Evolutionary conservation across 2,113 vertebrate genomes (phyloP).

Genomic region (Burhinus bistriatus): DNA sequence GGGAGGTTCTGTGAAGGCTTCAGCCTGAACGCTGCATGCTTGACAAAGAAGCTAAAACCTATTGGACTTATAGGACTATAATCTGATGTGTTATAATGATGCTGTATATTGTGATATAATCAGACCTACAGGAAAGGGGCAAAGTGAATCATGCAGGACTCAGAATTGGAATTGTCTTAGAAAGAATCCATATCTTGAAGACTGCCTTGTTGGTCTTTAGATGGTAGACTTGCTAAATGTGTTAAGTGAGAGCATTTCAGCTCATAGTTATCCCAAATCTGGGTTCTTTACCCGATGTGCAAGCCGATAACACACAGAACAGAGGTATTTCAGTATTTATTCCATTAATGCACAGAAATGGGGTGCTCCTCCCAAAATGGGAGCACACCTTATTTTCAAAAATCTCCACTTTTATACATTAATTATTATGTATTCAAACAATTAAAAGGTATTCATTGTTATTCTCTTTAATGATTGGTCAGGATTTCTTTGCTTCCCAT

Average conservation of each 20-base stretch:
- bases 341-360: no score
- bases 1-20: not conserved
- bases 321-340: no score
- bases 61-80: not conserved
- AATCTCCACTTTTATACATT: no score
- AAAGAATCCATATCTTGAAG: not conserved
- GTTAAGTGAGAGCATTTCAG: not conserved
- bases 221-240: not conserved
- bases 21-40: not conserved
- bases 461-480: no score
- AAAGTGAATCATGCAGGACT: not conserved
- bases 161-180: not conserved
- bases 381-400: no score
- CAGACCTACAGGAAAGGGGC: not conserved
- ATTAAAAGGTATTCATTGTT: no score
- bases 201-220: not conserved
- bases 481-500: no score
- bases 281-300: no score
- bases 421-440: no score
- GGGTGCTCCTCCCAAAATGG: no score
- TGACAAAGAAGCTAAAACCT: not conserved
- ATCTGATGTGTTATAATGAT: not conserved
- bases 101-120: not conserved
- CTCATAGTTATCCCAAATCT: not conserved
- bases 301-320: no score